Conservation (phyloP, 2,888 invertebrate genomes). For the Erannis defoliaria region DNA sequence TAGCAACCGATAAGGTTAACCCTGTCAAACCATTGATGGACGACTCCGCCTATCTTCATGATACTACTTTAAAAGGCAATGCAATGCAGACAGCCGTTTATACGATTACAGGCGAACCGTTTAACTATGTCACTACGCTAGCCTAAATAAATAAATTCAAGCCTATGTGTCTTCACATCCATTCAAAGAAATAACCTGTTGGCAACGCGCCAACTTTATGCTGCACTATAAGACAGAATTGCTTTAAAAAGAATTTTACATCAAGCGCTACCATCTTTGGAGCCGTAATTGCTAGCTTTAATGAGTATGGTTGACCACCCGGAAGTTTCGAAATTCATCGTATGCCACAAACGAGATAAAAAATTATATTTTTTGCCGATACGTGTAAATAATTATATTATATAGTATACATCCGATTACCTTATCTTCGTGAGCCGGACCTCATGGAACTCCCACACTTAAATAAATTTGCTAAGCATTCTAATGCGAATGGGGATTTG, state of each 20-base stretch:
- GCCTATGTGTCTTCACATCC: constrained; percentile 59
- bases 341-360: constrained; percentile 23
- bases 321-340: constrained; percentile 38
- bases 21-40: constrained; percentile 50
- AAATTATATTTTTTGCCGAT: constrained; percentile 20
- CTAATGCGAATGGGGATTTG: constrained; percentile 34
- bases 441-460: constrained; percentile 40
- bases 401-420: constrained; percentile 21
- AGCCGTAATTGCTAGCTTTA: constrained; percentile 52
- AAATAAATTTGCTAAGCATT: constrained; percentile 40
- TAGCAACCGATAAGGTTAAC: constrained; percentile 55
- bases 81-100: constrained; percentile 42
- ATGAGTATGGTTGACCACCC: constrained; percentile 46
- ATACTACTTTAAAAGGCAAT: constrained; percentile 41
- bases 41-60: constrained; percentile 35
- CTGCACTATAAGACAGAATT: constrained; percentile 58
- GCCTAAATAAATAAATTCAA: constrained; percentile 71
- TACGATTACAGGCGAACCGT: constrained; percentile 32
- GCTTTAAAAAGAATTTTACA: constrained; percentile 71
- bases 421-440: constrained; percentile 29
- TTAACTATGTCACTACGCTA: constrained; percentile 63
- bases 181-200: constrained; percentile 72
- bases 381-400: constrained; percentile 9
- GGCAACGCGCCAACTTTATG: constrained; percentile 69
- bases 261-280: constrained; percentile 51